Conservation (phyloP, 1,140 invertebrate genomes). For the Drepana arcuata region DNA sequence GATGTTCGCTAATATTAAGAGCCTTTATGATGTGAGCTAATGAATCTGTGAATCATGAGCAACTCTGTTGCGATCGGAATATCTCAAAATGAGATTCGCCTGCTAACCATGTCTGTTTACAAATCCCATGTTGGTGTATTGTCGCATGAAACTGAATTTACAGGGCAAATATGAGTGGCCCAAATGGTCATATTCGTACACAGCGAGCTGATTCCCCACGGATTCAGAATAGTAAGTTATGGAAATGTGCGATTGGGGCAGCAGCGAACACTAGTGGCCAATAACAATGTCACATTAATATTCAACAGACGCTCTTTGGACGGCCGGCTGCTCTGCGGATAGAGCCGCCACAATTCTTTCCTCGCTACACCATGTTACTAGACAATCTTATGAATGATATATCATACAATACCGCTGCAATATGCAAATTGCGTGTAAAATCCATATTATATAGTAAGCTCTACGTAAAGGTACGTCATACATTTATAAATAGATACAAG, state of each 20-base stretch:
- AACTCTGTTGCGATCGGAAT: constrained; percentile 18
- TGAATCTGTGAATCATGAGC: constrained; percentile 36
- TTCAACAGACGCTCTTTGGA: constrained; percentile 63
- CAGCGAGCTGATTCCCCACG: constrained; percentile 57
- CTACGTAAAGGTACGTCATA: too few species aligned
- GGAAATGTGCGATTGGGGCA: constrained; percentile 68
- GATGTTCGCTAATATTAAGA: too few species aligned
- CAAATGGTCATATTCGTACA: constrained; percentile 54
- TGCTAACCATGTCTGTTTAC: constrained; percentile 19
- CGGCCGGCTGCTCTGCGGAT: constrained; percentile 43
- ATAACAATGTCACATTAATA: constrained; percentile 72
- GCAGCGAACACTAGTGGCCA: constrained; percentile 63
- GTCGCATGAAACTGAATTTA: constrained; percentile 34
- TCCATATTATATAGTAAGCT: too few species aligned
- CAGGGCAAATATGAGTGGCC: constrained; percentile 39
- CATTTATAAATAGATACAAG: too few species aligned
- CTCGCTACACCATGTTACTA: constrained; percentile 28
- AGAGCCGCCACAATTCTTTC: constrained; percentile 50
- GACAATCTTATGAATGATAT: too few species aligned
- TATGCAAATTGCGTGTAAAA: too few species aligned
- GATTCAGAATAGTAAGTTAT: constrained; percentile 71
- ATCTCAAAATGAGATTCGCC: constrained; percentile 26
- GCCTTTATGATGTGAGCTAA: constrained; percentile 26
- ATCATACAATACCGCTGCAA: too few species aligned
- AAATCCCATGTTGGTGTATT: constrained; percentile 32